Base-by-base conservation (phyloP, 2,113 vertebrate species). In the Orientallactaga bullata region DNA sequence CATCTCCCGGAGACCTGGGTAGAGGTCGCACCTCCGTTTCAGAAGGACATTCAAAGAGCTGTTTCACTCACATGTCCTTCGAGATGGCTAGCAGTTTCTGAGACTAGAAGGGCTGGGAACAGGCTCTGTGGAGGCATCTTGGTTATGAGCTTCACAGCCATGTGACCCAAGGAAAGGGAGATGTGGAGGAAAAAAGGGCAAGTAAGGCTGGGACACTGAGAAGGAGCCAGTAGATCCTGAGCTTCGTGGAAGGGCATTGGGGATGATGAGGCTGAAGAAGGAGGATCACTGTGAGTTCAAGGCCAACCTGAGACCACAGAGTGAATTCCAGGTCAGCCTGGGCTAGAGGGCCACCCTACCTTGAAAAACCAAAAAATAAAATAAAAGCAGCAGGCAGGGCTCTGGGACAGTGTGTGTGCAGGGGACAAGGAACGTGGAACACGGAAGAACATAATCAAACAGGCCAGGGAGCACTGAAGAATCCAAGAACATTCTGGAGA, bases 1-100 rank as follows among this genome's bases (percentile, higher is more conserved):
- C 1, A 0, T 5, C 37, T 47, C 28, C 39, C 0, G 5, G 77
- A 63, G 58, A 9, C 39, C 4, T 3, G 7, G 0, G 3, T 24
- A 24, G 73, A 47, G 37, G 28, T 77, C 82, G 30, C 42, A 15
- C 28, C 15, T 26, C 9, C 18, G 55, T 80, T 76, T 39, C 28
- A 24, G n/a, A 85, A 82, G n/a, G 78, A 61, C 7, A 3, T 30
- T 42, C 60, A 55, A 39, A 77, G 66, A 78, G n/a, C 35, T 17
- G 18, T 13, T 39, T 42, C 28, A 16, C n/a, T 28, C 69, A 77
- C 21, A 4, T 74, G 61, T 76, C 39, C 89, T 74, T 85, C 47
- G 32, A 5, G 63, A 7, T 24, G 21, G 76, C 87, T 84, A 58
- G 58, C 11, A 39, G 13, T 17, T 35, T 82, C 74, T 3, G 35